Base-by-base conservation (phyloP, 2,888 invertebrate genomes). In the Agriotes lineatus region DNA sequence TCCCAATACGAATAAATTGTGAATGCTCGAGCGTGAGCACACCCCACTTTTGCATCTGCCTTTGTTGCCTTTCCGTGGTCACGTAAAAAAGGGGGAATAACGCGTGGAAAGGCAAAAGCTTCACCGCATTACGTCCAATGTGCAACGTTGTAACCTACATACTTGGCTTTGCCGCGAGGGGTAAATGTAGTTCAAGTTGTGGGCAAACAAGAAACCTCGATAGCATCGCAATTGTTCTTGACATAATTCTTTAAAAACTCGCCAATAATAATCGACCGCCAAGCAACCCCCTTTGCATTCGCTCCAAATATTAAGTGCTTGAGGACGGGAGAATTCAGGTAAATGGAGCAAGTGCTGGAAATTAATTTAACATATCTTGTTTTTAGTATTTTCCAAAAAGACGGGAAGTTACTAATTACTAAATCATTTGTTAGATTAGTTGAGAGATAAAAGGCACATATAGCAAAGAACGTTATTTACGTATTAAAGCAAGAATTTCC, bases 211-310 rank as follows among this genome's bases (percentile, higher is more conserved):
- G 37, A 12, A 54, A 54, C 30, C 12, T 54, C 20, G 57, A 58
- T 58, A 58, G 22, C 57, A 58, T 58, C 57, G 42, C 42, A 16
- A 10, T 42, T 58, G 57, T 58, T 58, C 57, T 58, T 58, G 57
- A 58, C 57, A 58, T 9, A 58, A 18, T 58, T 58, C 1, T 30
- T 12, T 9, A 42, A 58, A 25, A 58, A 39, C 7, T 4, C 12
- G 22, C 42, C 42, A 42, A 57, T 42, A 58, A n/a, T 25, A 42
- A 42, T 42, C 25, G 52, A 52, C n/a, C 33, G 16, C n/a, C n/a
- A n/a, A n/a, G n/a, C n/a, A n/a, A n/a, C n/a, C n/a, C n/a, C n/a
- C n/a, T n/a, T n/a, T n/a, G n/a, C n/a, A n/a, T 52, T 33, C 16
- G 42, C 42, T 42, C 42, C 7, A 42, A 16, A 7, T 42, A 42